These are phyloP conservation scores for Laupala kohalensis DNA, from an alignment of 1,140 invertebrate genomes.

Conservation along the genomic window DNA sequence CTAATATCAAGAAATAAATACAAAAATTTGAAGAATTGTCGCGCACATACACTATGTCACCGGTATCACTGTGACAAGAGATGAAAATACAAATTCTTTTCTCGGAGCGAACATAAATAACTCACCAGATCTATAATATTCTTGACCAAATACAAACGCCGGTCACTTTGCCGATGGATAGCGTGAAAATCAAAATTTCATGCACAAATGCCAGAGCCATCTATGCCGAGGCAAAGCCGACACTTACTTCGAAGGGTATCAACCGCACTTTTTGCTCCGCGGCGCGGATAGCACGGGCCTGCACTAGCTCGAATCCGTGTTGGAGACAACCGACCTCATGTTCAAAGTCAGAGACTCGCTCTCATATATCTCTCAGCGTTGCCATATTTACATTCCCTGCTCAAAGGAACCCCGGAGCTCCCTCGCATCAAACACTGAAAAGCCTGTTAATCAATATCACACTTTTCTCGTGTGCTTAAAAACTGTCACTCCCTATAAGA, in stretches of 20 bases:
- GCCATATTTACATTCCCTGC: constrained; percentile 8
- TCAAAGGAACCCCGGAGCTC: constrained; percentile 10
- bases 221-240: constrained; percentile 26
- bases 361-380: constrained; percentile 4
- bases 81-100: too few species aligned
- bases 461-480: not conserved
- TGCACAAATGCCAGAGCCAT: constrained; percentile 37
- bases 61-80: too few species aligned
- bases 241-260: constrained; percentile 5
- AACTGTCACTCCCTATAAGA: too few species aligned
- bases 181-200: constrained; percentile 35
- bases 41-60: too few species aligned
- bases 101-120: constrained; percentile 18
- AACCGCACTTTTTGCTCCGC: constrained; percentile 10
- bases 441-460: constrained; percentile 12
- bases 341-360: constrained; percentile 10
- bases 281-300: constrained; percentile 9
- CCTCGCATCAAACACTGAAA: constrained; percentile 11
- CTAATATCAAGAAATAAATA: too few species aligned
- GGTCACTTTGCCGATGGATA: constrained; percentile 36
- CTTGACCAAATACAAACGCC: constrained; percentile 36
- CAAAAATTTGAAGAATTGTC: too few species aligned
- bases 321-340: constrained; percentile 13
- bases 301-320: constrained; percentile 13
- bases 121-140: constrained; percentile 38